Percentiles rank a stretch among this genome's conserved stretches.
These are phyloP conservation scores for Euleptes europaea DNA, from an alignment of 2,113 vertebrate genomes.

Conservation along the genomic window DNA sequence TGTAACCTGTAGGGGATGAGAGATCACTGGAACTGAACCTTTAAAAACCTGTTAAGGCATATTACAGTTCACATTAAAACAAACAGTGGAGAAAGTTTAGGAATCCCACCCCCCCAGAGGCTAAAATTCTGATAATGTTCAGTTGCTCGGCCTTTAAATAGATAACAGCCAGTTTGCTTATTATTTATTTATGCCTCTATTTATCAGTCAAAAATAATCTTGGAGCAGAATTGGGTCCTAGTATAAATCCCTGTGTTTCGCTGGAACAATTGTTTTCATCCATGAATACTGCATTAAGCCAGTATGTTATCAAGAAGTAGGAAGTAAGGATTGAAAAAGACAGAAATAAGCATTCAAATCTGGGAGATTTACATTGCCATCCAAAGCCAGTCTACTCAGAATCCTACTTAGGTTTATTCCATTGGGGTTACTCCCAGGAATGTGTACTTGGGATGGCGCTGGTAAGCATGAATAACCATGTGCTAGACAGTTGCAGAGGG, in stretches of 20 bases:
- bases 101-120: too few species aligned
- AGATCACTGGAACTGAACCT: too few species aligned
- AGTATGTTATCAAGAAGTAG: constrained; percentile 33
- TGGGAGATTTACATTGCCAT: too few species aligned
- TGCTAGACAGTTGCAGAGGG: neutral
- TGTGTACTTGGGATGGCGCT: too few species aligned
- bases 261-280: constrained; percentile 26
- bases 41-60: too few species aligned
- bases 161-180: accelerated
- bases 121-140: neutral
- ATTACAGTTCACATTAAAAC: too few species aligned
- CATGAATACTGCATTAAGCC: constrained; percentile 43
- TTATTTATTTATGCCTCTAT: neutral
- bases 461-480: too few species aligned
- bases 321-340: neutral
- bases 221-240: constrained; percentile 24
- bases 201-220: constrained; percentile 36
- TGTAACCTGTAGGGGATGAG: too few species aligned
- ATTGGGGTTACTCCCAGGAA: too few species aligned
- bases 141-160: neutral
- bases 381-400: too few species aligned
- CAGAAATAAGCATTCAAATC: neutral
- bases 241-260: constrained; percentile 47
- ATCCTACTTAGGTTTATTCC: too few species aligned
- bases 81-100: too few species aligned